Evolutionary conservation across 2,113 vertebrate species (phyloP), one percentile per base, ranked within the genome.

Genomic region (Sakesphorus luctuosus): DNA sequence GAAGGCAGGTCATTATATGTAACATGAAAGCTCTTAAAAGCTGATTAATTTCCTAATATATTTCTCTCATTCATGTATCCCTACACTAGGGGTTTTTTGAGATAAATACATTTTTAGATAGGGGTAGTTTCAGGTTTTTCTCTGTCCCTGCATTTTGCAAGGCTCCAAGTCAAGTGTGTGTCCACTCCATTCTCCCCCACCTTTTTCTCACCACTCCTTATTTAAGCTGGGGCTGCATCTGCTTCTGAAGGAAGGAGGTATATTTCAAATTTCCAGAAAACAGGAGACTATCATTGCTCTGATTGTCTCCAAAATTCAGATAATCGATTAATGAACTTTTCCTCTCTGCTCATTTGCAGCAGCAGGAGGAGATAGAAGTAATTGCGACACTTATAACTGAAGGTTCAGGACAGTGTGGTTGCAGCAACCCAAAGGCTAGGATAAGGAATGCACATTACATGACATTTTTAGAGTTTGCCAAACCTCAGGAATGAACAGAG

Each of bases 291-390:
- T 79, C 80, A 87, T 38, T 58, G 77, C 53, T 68, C 78, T 94
- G 89, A 31, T 81, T 91, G n/a, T 87, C 36, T 95, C 88, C 65
- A 92, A 93, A 96, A 89, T 75, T 92, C 88, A 89, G 47, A 7
- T 75, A 93, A 89, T 73, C 96, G 68, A 62, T 73, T 89, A 81
- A 90, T 94, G 83, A 94, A 95, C 76, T 93, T 91, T 87, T 92
- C 90, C 80, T 40, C 90, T 79, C 69, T 46, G 76, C 69, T 94
- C 69, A 85, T 95, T 90, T 95, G 47, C 47, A 92, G 65, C 82
- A 94, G 90, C 75, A 83, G 93, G 72, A 94, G 62, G 91, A 94
- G 88, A 90, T 81, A 61, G 65, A 90, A 50, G 52, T 84, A 95
- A 93, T 92, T 90, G 88, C 11, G 65, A 44, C 56, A 74, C 56